phyloP scores from a whole-genome alignment of 1,140 invertebrate species.

The Bombus pyrosoma region DNA sequence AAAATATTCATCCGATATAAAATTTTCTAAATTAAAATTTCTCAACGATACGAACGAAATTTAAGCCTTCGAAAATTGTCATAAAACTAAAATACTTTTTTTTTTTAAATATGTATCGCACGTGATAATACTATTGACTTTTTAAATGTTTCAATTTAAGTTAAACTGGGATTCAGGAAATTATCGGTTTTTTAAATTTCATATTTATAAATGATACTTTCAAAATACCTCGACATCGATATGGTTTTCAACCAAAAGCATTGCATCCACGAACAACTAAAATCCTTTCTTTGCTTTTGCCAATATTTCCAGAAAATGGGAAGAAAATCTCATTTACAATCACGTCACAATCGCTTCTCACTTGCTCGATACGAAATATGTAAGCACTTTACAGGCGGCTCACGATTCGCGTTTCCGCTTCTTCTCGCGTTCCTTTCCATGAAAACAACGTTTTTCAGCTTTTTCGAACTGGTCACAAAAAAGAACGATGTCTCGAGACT shows the following conservation, averaged over 20 bases:
- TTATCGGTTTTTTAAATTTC: background rate
- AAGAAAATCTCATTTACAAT: conserved; percentile 1
- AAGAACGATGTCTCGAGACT: background rate
- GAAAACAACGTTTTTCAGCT: background rate
- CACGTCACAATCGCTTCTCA: background rate
- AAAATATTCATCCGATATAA: background rate
- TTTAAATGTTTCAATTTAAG: background rate
- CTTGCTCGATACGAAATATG: background rate
- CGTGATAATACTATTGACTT: background rate
- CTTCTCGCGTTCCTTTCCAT: background rate
- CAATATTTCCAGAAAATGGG: background rate
- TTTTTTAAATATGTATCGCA: too few species aligned
- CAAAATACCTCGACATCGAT: background rate
- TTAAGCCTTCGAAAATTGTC: background rate
- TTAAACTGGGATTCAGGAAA: background rate
- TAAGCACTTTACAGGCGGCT: background rate
- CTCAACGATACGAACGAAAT: background rate
- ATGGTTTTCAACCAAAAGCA: background rate
- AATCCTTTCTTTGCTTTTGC: background rate
- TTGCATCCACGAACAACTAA: background rate
- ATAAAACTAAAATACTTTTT: background rate
- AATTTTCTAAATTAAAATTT: too few species aligned
- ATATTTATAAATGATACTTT: background rate
- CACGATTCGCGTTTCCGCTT: conserved; percentile 9
- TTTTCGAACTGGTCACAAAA: background rate